Evolutionary conservation across 2,797 vertebrate species (phyloP).

Genomic region (Pygocentrus nattereri): DNA sequence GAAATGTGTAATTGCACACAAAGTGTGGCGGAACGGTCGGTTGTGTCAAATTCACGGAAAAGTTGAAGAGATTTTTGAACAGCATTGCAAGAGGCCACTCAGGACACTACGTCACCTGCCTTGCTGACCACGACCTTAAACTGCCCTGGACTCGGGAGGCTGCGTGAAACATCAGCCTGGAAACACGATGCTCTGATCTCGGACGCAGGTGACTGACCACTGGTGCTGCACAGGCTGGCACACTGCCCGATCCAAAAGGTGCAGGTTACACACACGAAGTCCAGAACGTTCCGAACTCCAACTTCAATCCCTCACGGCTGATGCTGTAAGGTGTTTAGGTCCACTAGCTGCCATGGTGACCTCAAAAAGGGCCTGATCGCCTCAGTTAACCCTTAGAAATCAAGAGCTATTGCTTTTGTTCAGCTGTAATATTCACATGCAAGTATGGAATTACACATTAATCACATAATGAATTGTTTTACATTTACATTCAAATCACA

Average conservation of each 20-base stretch:
- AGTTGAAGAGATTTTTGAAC: too few species aligned
- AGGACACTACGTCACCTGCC: background rate
- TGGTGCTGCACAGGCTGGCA: background rate
- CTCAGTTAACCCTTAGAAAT: background rate
- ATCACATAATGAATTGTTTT: too few species aligned
- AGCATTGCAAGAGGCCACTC: background rate
- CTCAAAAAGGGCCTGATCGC: background rate
- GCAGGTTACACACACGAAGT: background rate
- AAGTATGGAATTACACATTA: too few species aligned
- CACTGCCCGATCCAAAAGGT: background rate
- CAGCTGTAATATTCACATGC: background rate
- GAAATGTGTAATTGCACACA: too few species aligned
- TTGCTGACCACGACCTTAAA: background rate
- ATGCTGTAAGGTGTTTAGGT: slow-evolving; percentile 33
- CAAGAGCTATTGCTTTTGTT: background rate
- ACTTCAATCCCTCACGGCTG: slow-evolving; percentile 24
- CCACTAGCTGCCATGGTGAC: background rate
- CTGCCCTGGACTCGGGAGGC: background rate
- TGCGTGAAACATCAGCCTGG: background rate
- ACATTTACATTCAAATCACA: too few species aligned
- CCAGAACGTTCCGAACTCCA: background rate
- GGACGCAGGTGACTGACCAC: background rate
- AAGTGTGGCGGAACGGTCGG: too few species aligned
- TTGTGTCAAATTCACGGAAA: too few species aligned
- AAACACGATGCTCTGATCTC: slow-evolving; percentile 3